Evolutionary conservation across 2,888 invertebrate genomes (phyloP).

Genomic region (Drosophila subsilvestris): DNA sequence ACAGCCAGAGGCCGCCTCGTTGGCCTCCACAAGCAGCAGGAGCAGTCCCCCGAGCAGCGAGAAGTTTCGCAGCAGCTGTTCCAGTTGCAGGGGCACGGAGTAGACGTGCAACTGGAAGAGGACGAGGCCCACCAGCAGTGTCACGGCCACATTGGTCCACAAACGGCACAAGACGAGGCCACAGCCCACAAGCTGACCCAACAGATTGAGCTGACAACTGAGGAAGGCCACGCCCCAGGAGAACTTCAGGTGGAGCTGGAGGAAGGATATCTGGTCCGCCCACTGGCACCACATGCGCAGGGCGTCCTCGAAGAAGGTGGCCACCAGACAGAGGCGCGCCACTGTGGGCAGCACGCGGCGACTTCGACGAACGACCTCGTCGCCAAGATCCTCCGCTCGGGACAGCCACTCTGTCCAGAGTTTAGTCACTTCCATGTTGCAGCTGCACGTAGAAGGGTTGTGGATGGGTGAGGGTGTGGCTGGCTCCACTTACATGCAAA

Average conservation of each 20-base stretch:
- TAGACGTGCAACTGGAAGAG: conserved; percentile 34
- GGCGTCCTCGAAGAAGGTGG: conserved; percentile 45
- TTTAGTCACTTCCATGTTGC: conserved; percentile 15
- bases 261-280: conserved; percentile 10
- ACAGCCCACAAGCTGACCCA: conserved; percentile 42
- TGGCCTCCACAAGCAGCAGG: conserved; percentile 41
- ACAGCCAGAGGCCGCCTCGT: conserved; percentile 1
- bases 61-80: conserved; percentile 33
- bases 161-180: conserved; percentile 14
- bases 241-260: conserved; percentile 33
- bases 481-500: conserved; percentile 20
- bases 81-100: conserved; percentile 15
- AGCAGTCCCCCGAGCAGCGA: conserved; percentile 40
- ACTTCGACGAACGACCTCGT: conserved; percentile 17
- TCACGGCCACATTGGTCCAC: conserved; percentile 32
- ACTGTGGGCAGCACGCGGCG: conserved; percentile 36
- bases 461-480: neutral
- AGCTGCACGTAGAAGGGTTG: neutral
- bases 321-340: conserved; percentile 40
- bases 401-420: conserved; percentile 15
- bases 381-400: conserved; percentile 10
- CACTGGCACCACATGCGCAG: conserved; percentile 41
- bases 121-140: conserved; percentile 27
- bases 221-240: conserved; percentile 3
- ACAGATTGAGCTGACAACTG: conserved; percentile 24